Base-by-base conservation (phyloP, 1,140 invertebrate species). In the Drosophila erecta region DNA sequence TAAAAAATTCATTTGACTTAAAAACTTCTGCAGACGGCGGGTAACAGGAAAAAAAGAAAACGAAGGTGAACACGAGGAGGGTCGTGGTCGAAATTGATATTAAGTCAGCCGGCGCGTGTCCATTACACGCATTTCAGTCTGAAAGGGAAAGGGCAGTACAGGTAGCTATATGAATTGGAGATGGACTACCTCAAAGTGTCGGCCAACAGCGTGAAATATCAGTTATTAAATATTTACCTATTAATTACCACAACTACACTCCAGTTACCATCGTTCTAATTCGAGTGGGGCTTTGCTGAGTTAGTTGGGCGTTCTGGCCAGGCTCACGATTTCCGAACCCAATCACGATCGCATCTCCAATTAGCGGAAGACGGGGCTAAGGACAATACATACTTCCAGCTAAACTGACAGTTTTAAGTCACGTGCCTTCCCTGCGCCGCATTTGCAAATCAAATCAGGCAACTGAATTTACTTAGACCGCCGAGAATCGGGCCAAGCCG, bases 1-100 rank as follows among this genome's bases (percentile, higher is more conserved):
- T 90, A 90, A 90, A 90, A 90, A 90, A 90, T 90, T 86, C 86
- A 90, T 85, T 90, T 72, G 76, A 76, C 81, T 90, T 86, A 72
- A 90, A 79, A 90, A 90, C 79, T 76, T 86, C 58, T 51, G 70
- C 65, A 76, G 71, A 83, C 60, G 72, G 47, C 61, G 71, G 58
- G 37, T 38, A 2, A 14, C 37, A 4, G 3, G 37, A 17, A 38
- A 24, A 17, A 60, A 51, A 58, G 41, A 30, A 46, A 22, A 49
- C n/a, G 33, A 17, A 67, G 58, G 54, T 55, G 40, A 40, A 57
- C 33, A 38, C 24, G 43, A 51, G 57, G 40, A 22, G 38, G 56
- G 46, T 38, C 43, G 51, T 38, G 35, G 55, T 44, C 35, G 67
- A 86, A 86, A 86, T 87, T 86, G 78, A 86, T 87, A 89, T 89